Base-by-base conservation (phyloP, 2,797 vertebrate genomes). In the Micrastur ruficollis region DNA sequence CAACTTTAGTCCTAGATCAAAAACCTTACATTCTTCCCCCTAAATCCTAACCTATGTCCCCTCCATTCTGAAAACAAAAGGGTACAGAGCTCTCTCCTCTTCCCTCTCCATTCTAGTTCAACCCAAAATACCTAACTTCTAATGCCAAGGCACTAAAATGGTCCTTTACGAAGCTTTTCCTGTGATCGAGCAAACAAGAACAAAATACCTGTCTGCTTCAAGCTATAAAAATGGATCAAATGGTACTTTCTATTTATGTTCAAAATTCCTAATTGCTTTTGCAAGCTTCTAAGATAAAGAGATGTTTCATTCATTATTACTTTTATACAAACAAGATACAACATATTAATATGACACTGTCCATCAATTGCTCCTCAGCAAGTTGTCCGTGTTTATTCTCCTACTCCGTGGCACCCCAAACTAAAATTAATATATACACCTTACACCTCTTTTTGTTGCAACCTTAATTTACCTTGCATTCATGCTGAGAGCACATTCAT, bases 401-500 rank as follows among this genome's bases (percentile, higher is more conserved):
- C 67, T 59, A 32, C 29, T 53, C 74, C 21, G 40, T 11, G 56
- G 52, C 72, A 78, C 61, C 61, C 36, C 52, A 73, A 85, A 65
- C 61, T 55, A 42, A 71, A 90, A 90, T 66, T 65, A 87, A 82
- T 83, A 81, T 49, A 74, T 44, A 58, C 52, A 94, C 75, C 84
- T 97, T 92, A 83, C 61, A 78, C 38, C 46, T 89, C 81, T 74
- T 94, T 94, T 83, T 87, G 79, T 82, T 71, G 15, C 65, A 81
- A 81, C 32, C 38, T 68, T 91, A 78, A 91, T 96, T 91, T 89
- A 93, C 81, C 86, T 93, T 68, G 89, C 40, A 65, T 71, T 92
- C 94, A 83, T 8, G 61, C 95, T 91, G 94, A 76, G 71, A 93
- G 75, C 79, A 90, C 52, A 82, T 93, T 91, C 78, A 96, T 62